Conservation (phyloP, 1,140 invertebrate genomes). For the Helicorthomorpha holstii region DNA sequence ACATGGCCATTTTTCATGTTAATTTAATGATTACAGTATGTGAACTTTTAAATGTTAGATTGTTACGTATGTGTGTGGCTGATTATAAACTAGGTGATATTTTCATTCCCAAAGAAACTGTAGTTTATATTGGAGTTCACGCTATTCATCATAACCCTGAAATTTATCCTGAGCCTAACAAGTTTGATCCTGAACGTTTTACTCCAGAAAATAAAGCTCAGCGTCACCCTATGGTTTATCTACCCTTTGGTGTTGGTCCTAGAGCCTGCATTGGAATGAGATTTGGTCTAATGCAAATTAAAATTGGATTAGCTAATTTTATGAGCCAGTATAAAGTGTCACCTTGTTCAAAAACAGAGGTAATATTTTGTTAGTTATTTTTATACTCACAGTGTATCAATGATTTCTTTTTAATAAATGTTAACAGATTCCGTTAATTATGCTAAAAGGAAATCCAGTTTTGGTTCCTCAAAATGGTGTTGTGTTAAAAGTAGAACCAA, state of each 20-base stretch:
- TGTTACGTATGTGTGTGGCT: neutral
- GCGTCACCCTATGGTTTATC: constrained; percentile 28
- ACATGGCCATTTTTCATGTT: neutral
- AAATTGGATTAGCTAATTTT: constrained; percentile 19
- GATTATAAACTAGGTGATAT: constrained; percentile 17
- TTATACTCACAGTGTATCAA: neutral
- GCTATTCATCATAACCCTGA: constrained; percentile 38
- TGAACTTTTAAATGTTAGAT: neutral
- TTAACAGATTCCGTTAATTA: neutral
- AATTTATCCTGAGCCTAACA: constrained; percentile 35
- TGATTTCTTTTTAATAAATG: neutral
- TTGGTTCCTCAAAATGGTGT: neutral
- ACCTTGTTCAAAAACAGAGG: constrained; percentile 7
- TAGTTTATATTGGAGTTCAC: constrained; percentile 29
- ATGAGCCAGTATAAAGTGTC: constrained; percentile 7
- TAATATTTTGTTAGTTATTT: neutral
- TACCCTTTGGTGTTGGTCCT: constrained; percentile 38
- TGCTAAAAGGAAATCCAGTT: neutral
- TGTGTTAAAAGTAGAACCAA: neutral
- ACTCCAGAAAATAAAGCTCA: constrained; percentile 21
- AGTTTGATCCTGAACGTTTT: constrained; percentile 34
- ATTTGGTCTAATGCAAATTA: constrained; percentile 32
- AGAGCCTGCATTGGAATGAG: constrained; percentile 41
- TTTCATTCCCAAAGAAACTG: constrained; percentile 28
- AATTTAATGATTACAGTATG: neutral